Percentiles rank a stretch among this genome's conserved stretches.
These are phyloP conservation scores for Chironomus riparius DNA, from an alignment of 2,888 invertebrate species.

Conservation along the genomic window DNA sequence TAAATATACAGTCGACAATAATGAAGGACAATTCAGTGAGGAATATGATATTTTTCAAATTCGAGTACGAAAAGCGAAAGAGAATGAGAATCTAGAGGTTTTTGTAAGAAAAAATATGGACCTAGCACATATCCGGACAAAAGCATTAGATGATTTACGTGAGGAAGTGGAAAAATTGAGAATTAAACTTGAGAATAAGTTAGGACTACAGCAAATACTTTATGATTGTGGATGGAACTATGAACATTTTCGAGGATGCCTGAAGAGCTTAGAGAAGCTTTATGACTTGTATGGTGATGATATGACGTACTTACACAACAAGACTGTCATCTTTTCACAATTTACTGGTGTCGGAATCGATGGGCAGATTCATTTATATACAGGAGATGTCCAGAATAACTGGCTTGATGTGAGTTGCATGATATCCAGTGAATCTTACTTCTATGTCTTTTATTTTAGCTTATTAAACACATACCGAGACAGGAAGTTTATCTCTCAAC, in stretches of 20 bases:
- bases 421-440: background rate
- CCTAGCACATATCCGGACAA: conserved; percentile 43
- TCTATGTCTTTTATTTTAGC: conserved; percentile 44
- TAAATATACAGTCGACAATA: conserved; percentile 18
- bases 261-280: conserved; percentile 71
- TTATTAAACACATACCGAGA: conserved; percentile 69
- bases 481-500: conserved; percentile 63
- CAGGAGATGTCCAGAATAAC: conserved; percentile 85
- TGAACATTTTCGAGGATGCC: conserved; percentile 81
- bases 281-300: conserved; percentile 63
- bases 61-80: conserved; percentile 1
- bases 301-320: conserved; percentile 58
- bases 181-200: conserved; percentile 33
- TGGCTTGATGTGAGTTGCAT: conserved; percentile 73
- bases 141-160: conserved; percentile 54
- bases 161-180: conserved; percentile 56
- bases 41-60: conserved; percentile 41
- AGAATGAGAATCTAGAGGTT: conserved; percentile 1
- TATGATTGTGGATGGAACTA: conserved; percentile 86
- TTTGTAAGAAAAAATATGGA: conserved; percentile 16
- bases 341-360: conserved; percentile 87
- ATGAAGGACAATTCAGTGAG: conserved; percentile 29
- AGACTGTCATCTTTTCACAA: conserved; percentile 71
- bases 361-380: conserved; percentile 74
- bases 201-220: conserved; percentile 51